phyloP scores from a whole-genome alignment of 2,113 vertebrate genomes.

The Physeter macrocephalus region DNA sequence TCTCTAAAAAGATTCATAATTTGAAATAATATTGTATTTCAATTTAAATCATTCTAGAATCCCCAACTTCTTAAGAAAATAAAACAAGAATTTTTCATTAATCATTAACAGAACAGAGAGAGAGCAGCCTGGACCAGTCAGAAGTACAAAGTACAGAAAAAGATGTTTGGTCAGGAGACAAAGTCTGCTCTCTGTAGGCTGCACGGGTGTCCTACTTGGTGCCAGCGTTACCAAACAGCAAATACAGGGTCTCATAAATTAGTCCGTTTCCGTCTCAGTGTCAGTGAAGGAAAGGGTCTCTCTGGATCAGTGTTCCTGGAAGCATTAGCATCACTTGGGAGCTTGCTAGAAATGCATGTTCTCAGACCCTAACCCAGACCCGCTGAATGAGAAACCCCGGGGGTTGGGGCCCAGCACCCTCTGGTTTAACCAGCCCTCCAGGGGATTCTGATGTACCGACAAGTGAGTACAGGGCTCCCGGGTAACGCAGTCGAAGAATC shows the following conservation, averaged over 20 bases:
- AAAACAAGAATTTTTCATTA: not conserved
- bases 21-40: constrained; percentile 32
- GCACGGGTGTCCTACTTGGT: rapidly evolving
- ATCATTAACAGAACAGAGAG: not conserved
- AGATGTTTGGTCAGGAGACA: not conserved
- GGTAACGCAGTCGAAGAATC: not conserved
- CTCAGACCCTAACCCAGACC: not conserved
- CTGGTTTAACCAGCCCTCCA: not conserved
- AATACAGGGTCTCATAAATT: rapidly evolving
- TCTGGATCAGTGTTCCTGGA: not conserved
- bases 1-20: not conserved
- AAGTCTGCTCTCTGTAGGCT: not conserved
- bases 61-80: not conserved
- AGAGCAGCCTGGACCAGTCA: not conserved
- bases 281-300: not conserved
- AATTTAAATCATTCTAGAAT: constrained; percentile 8
- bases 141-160: not conserved
- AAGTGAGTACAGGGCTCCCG: not conserved
- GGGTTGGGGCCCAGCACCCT: too few species aligned
- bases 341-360: not conserved
- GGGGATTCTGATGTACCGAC: not conserved
- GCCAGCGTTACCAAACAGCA: rapidly evolving
- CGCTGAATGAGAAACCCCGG: not conserved
- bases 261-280: not conserved
- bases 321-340: not conserved